A percentile compares a stretch with the other conserved stretches of the same genome.
phyloP scores from a whole-genome alignment of 2,888 invertebrate species.

The Erebia epiphron region DNA sequence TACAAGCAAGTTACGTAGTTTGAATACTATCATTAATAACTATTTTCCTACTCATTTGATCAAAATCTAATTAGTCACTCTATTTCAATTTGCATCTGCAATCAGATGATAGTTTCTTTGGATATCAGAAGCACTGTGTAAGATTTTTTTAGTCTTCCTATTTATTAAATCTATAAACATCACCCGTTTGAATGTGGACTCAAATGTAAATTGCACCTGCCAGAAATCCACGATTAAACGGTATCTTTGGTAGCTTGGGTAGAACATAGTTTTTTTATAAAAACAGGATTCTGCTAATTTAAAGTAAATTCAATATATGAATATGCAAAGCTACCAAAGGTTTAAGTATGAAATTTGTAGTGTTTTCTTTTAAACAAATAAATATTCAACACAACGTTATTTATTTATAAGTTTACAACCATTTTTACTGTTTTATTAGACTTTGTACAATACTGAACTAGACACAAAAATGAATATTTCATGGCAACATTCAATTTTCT shows the following conservation, averaged over 20 bases:
- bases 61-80: slow-evolving; percentile 62
- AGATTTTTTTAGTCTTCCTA: slow-evolving; percentile 54
- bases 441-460: slow-evolving; percentile 18
- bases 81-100: slow-evolving; percentile 69
- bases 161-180: slow-evolving; percentile 37
- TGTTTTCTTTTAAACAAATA: slow-evolving; percentile 28
- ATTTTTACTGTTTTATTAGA: slow-evolving; percentile 25
- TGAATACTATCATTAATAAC: slow-evolving; percentile 43
- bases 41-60: slow-evolving; percentile 45
- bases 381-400: slow-evolving; percentile 15
- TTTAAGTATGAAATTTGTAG: slow-evolving; percentile 18
- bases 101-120: slow-evolving; percentile 70
- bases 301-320: neutral
- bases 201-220: slow-evolving; percentile 36
- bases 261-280: slow-evolving; percentile 1
- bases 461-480: slow-evolving; percentile 29
- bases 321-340: slow-evolving; percentile 36
- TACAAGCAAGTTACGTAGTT: slow-evolving; percentile 26
- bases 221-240: slow-evolving; percentile 53
- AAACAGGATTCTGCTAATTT: neutral
- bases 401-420: slow-evolving; percentile 21
- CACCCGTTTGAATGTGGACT: slow-evolving; percentile 53
- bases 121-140: slow-evolving; percentile 71
- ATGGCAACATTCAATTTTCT: slow-evolving; percentile 13
- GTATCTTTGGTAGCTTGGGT: slow-evolving; percentile 56